phyloP scores from a whole-genome alignment of 2,797 vertebrate genomes.

The Hemitrygon akajei region DNA sequence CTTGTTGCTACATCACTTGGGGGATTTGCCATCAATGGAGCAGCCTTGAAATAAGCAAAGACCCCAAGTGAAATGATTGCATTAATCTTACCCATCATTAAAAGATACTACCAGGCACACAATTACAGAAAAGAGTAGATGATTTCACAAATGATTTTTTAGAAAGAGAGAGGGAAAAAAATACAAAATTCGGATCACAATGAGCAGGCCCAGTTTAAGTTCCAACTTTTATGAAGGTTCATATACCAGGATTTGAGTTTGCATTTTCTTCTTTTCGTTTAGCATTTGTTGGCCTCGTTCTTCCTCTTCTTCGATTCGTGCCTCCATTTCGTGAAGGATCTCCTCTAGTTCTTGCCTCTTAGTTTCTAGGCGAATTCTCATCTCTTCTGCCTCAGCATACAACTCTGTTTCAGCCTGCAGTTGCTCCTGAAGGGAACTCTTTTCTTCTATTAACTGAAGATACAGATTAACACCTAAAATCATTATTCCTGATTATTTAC shows the following conservation, averaged over 20 bases:
- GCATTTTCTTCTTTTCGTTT: constrained; percentile 89
- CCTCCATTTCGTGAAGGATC: constrained; percentile 94
- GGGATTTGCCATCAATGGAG: too few species aligned
- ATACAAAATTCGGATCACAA: too few species aligned
- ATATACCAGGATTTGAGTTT: constrained; percentile 87
- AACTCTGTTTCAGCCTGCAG: constrained; percentile 92
- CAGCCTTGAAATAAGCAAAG: too few species aligned
- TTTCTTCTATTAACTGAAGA: constrained; percentile 75
- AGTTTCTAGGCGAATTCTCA: constrained; percentile 78
- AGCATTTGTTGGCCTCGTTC: constrained; percentile 77
- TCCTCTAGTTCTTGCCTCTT: constrained; percentile 96
- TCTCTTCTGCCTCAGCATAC: constrained; percentile 89
- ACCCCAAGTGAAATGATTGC: too few species aligned
- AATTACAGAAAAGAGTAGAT: too few species aligned
- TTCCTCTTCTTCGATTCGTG: constrained; percentile 88
- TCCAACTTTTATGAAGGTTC: neutral
- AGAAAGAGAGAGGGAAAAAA: too few species aligned
- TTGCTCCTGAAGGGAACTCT: constrained; percentile 80
- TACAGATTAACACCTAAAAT: neutral
- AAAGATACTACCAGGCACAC: too few species aligned
- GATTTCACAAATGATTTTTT: too few species aligned
- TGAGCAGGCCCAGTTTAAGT: too few species aligned
- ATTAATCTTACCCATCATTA: too few species aligned
- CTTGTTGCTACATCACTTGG: too few species aligned
- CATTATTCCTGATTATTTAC: neutral